Evolutionary conservation across 2,797 vertebrate genomes (phyloP), one percentile per base, ranked within the genome.

Genomic region (Menidia menidia): DNA sequence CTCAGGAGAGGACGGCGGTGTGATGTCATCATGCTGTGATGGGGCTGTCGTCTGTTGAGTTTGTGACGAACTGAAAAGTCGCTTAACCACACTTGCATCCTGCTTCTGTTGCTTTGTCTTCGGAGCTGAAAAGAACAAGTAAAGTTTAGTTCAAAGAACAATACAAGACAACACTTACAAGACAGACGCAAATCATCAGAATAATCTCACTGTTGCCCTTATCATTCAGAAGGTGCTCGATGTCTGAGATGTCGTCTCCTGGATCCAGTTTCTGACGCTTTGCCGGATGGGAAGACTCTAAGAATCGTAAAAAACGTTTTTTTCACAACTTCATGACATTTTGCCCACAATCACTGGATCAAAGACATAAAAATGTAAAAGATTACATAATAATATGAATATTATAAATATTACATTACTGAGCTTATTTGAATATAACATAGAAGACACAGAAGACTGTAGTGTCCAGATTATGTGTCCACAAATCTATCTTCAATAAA

Each of bases 1-100:
- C 73, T 92, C 92, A 0, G 95, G 93, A 35, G 93, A 95, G 0
- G 87, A 93, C 0, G 95, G 93, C 0, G 94, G 95, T 0, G 93
- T 93, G 84, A 95, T 92, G 55, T 87, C 91, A 59, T 75, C 30
- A 3, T 63, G 75, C 4, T 65, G 55, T 0, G 82, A 57, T 0
- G 6, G 47, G 0, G 83, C 92, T 3, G 78, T 86, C 70, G 86
- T 87, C 35, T 82, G 82, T 53, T 67, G 16, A 11, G 77, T 81
- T 1, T 85, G 75, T 0, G 78, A 59, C 0, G 10, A 25, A 0
- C 73, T 85, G 18, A 98, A 98, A 56, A 98, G 92, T 58, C 92
- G 94, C 91, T 98, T 98, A 1, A 80, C 93, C 0, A 94, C 95
- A 2, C 96, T 92, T 0, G 92, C 63, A 1, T 94, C 93, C 44